phyloP scores from a whole-genome alignment of 2,888 invertebrate species.

The Liodrosophila aerea region DNA sequence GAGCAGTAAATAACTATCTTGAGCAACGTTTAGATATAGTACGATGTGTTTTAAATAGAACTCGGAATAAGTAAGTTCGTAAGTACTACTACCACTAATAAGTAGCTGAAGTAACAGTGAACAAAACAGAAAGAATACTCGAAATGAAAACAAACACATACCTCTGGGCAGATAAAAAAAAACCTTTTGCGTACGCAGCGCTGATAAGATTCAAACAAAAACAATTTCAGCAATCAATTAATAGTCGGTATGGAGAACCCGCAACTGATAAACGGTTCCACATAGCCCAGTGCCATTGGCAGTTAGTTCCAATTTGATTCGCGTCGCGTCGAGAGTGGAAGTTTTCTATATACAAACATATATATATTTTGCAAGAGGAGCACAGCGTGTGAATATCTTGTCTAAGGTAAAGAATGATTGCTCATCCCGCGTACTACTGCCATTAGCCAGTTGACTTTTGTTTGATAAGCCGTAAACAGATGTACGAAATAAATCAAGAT shows the following conservation, averaged over 20 bases:
- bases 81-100: too few species aligned
- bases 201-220: conserved; percentile 51
- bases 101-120: background rate
- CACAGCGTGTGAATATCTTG: conserved; percentile 29
- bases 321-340: conserved; percentile 65
- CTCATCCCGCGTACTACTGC: conserved; percentile 33
- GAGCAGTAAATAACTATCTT: too few species aligned
- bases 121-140: conserved; percentile 27
- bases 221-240: conserved; percentile 73
- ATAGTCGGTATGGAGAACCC: conserved; percentile 33
- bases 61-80: too few species aligned
- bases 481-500: conserved; percentile 55
- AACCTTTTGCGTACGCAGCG: conserved; percentile 42
- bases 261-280: conserved; percentile 50
- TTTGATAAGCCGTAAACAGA: conserved; percentile 19
- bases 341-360: too few species aligned
- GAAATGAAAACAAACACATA: conserved; percentile 42
- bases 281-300: conserved; percentile 43
- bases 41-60: too few species aligned
- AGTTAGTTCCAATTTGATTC: conserved; percentile 70
- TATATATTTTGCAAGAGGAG: conserved; percentile 31
- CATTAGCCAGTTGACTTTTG: background rate
- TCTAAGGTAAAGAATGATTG: conserved; percentile 48
- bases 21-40: too few species aligned
- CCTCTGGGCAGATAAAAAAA: conserved; percentile 46